A percentile compares a stretch with the other conserved stretches of the same genome.
Conservation (phyloP, 2,888 invertebrate species). For the Melinaea marsaeus region DNA sequence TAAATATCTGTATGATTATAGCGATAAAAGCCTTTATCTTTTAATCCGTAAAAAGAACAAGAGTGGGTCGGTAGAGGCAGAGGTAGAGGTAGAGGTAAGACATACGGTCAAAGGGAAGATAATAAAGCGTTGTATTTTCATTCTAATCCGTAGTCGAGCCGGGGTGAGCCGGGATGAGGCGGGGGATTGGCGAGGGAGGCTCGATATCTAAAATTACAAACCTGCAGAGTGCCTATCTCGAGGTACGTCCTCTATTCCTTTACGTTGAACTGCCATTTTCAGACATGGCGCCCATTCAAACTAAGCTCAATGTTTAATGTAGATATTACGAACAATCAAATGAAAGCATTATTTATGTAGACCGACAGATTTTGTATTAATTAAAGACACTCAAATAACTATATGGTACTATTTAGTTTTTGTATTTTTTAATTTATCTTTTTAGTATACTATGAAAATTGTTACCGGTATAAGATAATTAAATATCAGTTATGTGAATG, state of each 20-base stretch:
- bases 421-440: too few species aligned
- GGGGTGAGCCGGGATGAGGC: slow-evolving; percentile 56
- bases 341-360: background rate
- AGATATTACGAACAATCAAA: slow-evolving; percentile 56
- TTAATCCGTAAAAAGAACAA: slow-evolving; percentile 44
- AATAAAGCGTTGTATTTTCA: slow-evolving; percentile 74
- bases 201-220: slow-evolving; percentile 76
- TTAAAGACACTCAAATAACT: too few species aligned
- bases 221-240: slow-evolving; percentile 71
- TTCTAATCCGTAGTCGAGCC: slow-evolving; percentile 65
- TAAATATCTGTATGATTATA: slow-evolving; percentile 14
- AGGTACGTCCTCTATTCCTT: slow-evolving; percentile 64
- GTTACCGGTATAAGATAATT: too few species aligned
- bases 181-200: slow-evolving; percentile 55
- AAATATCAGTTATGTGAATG: background rate
- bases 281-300: slow-evolving; percentile 63
- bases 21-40: slow-evolving; percentile 51
- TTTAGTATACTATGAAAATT: too few species aligned
- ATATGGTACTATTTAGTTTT: too few species aligned
- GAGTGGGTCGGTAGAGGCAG: slow-evolving; percentile 56
- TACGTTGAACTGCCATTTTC: slow-evolving; percentile 71
- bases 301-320: slow-evolving; percentile 53
- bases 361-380: too few species aligned
- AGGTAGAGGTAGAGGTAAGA: slow-evolving; percentile 60
- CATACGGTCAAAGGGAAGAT: slow-evolving; percentile 72